phyloP scores from a whole-genome alignment of 2,113 vertebrate species.

The Columbina picui region DNA sequence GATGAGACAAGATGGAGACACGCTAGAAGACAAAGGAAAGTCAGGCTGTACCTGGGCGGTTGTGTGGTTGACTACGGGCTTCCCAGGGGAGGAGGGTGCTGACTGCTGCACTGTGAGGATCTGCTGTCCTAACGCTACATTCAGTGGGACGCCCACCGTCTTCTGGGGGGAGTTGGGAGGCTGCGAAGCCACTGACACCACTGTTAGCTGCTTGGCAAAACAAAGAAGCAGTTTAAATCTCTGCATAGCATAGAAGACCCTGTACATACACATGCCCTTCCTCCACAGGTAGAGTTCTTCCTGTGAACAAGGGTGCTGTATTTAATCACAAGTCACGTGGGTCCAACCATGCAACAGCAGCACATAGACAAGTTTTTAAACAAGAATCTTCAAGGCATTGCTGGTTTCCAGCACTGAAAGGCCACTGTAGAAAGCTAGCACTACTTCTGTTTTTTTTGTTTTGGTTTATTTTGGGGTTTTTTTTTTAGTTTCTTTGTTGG shows the following conservation, averaged over 20 bases:
- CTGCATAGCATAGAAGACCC: background rate
- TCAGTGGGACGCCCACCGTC: slow-evolving; percentile 84
- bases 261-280: background rate
- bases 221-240: slow-evolving; percentile 41
- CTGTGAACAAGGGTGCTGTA: background rate
- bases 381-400: background rate
- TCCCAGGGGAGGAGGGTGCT: slow-evolving; percentile 84
- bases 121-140: slow-evolving; percentile 88
- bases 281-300: background rate
- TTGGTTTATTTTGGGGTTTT: no score
- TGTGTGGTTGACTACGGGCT: slow-evolving; percentile 80
- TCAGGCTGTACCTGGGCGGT: slow-evolving; percentile 77
- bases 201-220: slow-evolving; percentile 81
- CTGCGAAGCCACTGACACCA: slow-evolving; percentile 88
- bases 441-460: background rate
- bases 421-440: background rate
- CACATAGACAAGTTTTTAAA: fast-evolving
- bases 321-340: background rate
- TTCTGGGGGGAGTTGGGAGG: slow-evolving; percentile 86
- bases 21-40: background rate
- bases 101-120: slow-evolving; percentile 88
- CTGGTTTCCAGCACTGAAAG: background rate
- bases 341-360: background rate
- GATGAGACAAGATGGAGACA: background rate
- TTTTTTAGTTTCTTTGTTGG: background rate